A percentile compares a stretch with the other conserved stretches of the same genome.
Evolutionary conservation across 2,797 vertebrate species (phyloP).

Genomic region (Labroides dimidiatus): DNA sequence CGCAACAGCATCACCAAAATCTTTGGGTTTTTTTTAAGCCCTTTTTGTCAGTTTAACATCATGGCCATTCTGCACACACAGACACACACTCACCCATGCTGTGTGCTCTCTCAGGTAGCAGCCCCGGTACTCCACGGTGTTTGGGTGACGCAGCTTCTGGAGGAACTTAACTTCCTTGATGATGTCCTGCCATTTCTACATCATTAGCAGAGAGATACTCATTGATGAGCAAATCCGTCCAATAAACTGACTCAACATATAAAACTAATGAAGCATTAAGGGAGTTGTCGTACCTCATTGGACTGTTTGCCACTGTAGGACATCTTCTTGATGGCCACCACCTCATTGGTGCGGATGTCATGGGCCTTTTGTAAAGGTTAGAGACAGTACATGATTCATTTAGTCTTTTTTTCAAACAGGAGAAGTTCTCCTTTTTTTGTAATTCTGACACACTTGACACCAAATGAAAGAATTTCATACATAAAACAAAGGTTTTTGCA

Average conservation of each 20-base stretch:
- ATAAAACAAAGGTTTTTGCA: conserved; percentile 52
- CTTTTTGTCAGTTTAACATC: too few species aligned
- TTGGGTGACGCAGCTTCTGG: conserved; percentile 93
- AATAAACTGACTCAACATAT: neutral
- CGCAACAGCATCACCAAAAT: too few species aligned
- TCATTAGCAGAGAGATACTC: conserved; percentile 7
- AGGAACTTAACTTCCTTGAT: conserved; percentile 96
- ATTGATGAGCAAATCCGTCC: neutral
- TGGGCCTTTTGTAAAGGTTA: conserved; percentile 81
- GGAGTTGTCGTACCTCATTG: conserved; percentile 87
- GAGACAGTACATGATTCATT: too few species aligned
- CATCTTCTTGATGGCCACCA: conserved; percentile 98
- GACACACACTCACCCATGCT: conserved; percentile 88
- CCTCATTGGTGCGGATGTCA: conserved; percentile 94
- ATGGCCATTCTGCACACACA: neutral
- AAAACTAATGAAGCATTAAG: neutral
- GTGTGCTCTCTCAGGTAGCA: conserved; percentile 96
- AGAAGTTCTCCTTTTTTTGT: neutral
- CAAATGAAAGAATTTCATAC: conserved; percentile 40
- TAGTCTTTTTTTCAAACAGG: too few species aligned
- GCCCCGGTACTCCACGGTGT: conserved; percentile 94
- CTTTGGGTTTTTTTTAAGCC: too few species aligned
- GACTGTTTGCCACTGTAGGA: conserved; percentile 95
- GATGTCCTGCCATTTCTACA: conserved; percentile 96
- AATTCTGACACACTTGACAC: neutral